These are phyloP conservation scores for Palythoa caribaeorum DNA, from an alignment of 92 coral and sea anemone species.

Conservation along the genomic window DNA sequence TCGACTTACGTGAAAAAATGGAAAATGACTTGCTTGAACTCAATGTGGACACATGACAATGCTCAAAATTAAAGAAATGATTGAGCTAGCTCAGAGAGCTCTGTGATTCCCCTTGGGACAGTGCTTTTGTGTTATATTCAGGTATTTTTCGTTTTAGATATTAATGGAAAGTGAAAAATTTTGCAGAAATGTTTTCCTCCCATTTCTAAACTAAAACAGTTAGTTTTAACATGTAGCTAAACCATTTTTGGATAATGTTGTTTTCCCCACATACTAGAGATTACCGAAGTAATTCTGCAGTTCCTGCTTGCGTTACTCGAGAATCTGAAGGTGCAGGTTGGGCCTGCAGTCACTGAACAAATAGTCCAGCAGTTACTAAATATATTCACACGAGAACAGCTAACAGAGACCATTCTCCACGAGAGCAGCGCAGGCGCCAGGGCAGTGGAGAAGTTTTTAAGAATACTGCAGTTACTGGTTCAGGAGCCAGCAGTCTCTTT, in stretches of 20 bases:
- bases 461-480: constrained; percentile 88
- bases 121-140: no score
- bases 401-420: constrained; percentile 86
- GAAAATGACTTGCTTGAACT: no score
- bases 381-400: constrained; percentile 88
- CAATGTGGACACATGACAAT: no score
- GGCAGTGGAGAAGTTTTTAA: constrained; percentile 91
- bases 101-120: no score
- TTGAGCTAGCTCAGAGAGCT: no score
- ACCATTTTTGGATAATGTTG: background rate
- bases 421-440: constrained; percentile 93
- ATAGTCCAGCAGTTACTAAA: constrained; percentile 90
- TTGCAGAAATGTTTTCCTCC: background rate
- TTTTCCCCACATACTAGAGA: constrained; percentile 59
- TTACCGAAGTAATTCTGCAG: constrained; percentile 88
- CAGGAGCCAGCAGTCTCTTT: constrained; percentile 96
- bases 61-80: no score
- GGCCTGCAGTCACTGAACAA: constrained; percentile 90
- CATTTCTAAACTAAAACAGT: background rate
- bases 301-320: constrained; percentile 89
- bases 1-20: no score
- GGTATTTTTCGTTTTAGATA: no score
- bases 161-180: no score
- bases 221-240: background rate
- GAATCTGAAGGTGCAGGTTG: constrained; percentile 89